Conservation (phyloP, 2,888 invertebrate genomes). For the Strigamia transsilvanica region DNA sequence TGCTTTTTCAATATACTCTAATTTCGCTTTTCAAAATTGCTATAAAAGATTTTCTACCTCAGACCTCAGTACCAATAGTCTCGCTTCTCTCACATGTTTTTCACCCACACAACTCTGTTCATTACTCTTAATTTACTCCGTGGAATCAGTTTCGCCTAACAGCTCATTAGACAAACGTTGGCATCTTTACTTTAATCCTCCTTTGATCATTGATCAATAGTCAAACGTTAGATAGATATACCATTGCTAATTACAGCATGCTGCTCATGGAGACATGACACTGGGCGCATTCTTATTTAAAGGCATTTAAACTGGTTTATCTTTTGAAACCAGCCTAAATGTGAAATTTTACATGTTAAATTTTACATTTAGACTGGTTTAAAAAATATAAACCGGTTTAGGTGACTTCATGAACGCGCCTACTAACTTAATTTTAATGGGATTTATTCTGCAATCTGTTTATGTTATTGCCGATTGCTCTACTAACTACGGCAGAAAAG, state of each 20-base stretch:
- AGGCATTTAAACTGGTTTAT: too few relatives aligned
- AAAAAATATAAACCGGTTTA: too few relatives aligned
- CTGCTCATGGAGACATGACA: neutral
- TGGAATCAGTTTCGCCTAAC: neutral
- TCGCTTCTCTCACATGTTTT: neutral
- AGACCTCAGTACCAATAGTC: neutral
- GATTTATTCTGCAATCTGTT: too few relatives aligned
- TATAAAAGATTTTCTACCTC: neutral
- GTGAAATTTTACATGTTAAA: too few relatives aligned
- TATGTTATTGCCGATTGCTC: too few relatives aligned
- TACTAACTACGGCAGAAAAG: too few relatives aligned
- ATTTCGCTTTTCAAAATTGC: neutral
- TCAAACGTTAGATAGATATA: neutral
- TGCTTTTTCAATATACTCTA: neutral
- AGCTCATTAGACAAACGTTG: neutral
- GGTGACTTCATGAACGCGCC: too few relatives aligned
- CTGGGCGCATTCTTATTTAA: too few relatives aligned
- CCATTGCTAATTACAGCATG: neutral
- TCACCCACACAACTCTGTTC: neutral
- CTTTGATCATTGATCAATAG: neutral
- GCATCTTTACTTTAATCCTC: constrained; percentile 16
- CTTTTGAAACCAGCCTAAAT: too few relatives aligned
- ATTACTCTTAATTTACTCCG: constrained; percentile 1
- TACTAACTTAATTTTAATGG: too few relatives aligned
- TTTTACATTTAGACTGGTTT: too few relatives aligned